Base-by-base conservation (phyloP, 2,888 invertebrate genomes). In the Polietes domitor region DNA sequence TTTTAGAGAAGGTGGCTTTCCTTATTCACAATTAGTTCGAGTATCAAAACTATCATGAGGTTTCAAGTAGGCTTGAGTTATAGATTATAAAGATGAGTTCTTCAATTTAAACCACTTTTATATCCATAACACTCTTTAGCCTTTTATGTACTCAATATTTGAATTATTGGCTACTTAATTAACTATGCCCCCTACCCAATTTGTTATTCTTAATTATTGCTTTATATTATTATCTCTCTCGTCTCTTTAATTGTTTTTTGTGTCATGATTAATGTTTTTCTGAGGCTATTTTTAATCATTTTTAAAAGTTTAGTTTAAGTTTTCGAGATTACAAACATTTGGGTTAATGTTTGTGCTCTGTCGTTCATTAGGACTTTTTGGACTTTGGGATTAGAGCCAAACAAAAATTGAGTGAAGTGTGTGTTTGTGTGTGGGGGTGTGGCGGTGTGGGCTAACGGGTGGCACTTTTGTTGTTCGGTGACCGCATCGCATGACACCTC, bases 321-420 rank as follows among this genome's bases (percentile, higher is more conserved):
- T 68, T 68, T 41, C 3, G 37, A 68, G 68, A 68, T 68, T 68
- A 68, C 68, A 68, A 68, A 61, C 28, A 68, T 68, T 68, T 68
- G 68, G 68, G 68, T 68, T 68, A 68, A 68, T 68, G 68, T 68
- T 43, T 68, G 37, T n/a, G n/a, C n/a, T n/a, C 19, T 12, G 58
- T 58, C 58, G 24, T 43, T 43, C 68, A 43, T 43, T 68, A n/a
- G 12, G 43, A 68, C 26, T 15, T 68, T 68, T 68, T 68, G 41
- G 43, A 21, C 21, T 68, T 68, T 43, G 68, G 43, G 43, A 43
- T 68, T 68, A 68, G 21, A 68, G 68, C 43, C 43, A 43, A 21
- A 43, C 15, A 15, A 65, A 4, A 41, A 68, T 68, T 68, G 63
- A 37, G 37, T 63, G 32, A 32, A 32, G 32, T 32, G 32, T 32